Evolutionary conservation across 2,888 invertebrate species (phyloP), one percentile per base, ranked within the genome.

Genomic region (Chromoteleia sp.): DNA sequence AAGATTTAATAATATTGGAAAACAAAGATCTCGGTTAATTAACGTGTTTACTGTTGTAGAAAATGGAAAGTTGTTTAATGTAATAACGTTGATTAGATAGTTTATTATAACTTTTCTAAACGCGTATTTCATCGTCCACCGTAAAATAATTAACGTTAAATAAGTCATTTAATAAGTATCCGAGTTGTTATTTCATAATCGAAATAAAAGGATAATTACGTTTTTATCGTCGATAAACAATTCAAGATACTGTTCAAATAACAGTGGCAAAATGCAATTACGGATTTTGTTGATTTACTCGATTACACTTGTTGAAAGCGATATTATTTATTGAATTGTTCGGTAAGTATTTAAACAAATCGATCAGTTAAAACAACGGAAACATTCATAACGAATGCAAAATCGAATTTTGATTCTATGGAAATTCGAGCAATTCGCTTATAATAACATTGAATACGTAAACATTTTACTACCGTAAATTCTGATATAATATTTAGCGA

Each of bases 361-460:
- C 30, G 48, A 58, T 56, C 48, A 63, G 43, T 63, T 52, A 63
- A 54, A 73, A 63, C 73, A 63, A 54, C 43, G 73, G 54, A 54
- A 50, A 33, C 30, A 63, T 54, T 73, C 73, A 73, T 54, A 73
- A 73, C 61, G 43, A 21, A 61, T 12, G 15, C 43, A 6, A 50
- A 71, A 71, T 71, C 71, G 39, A 52, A 71, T 59, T 71, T 48
- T 33, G 29, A 61, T 73, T 73, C 73, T 73, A 73, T 73, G 61
- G 61, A 61, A 73, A 71, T 73, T 12, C 61, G 0, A n/a, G 41
- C 2, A 39, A 14, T 59, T 63, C 30, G 12, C 0, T 10, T 54
- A 14, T 54, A 52, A 73, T 73, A 39, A 33, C 50, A 73, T 63
- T 63, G 54, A 73, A 52, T 61, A 39, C 54, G 36, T 73, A 25